Percentiles rank a stretch among this genome's conserved stretches.
Evolutionary conservation across 2,888 invertebrate genomes (phyloP).

Genomic region (Asteroscopus sphinx): DNA sequence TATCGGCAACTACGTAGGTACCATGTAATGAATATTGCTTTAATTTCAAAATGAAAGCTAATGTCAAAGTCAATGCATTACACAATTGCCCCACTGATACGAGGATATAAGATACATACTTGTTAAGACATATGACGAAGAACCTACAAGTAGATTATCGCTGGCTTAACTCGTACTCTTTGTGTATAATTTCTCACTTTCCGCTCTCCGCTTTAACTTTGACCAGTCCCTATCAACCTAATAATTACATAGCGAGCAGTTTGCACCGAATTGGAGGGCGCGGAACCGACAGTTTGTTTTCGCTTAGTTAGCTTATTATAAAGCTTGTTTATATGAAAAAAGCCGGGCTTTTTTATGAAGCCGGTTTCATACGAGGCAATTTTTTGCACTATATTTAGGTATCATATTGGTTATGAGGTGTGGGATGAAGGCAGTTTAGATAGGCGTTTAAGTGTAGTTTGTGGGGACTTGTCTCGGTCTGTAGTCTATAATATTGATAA

Average conservation of each 20-base stretch:
- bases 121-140: too few species aligned
- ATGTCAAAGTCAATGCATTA: too few species aligned
- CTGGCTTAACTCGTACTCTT: too few species aligned
- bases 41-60: too few species aligned
- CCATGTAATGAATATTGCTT: too few species aligned
- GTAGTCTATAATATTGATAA: slow-evolving; percentile 5
- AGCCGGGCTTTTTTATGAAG: slow-evolving; percentile 5
- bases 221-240: slow-evolving; percentile 48
- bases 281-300: slow-evolving; percentile 75
- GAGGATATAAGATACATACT: too few species aligned
- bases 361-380: slow-evolving; percentile 45
- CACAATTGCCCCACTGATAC: too few species aligned
- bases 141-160: too few species aligned
- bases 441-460: slow-evolving; percentile 35
- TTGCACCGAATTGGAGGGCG: slow-evolving; percentile 72
- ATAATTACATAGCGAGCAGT: slow-evolving; percentile 71
- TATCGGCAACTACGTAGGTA: too few species aligned
- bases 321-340: slow-evolving; percentile 27
- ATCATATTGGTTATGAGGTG: slow-evolving; percentile 38
- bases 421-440: slow-evolving; percentile 36
- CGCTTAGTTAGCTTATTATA: slow-evolving; percentile 54
- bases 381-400: slow-evolving; percentile 52
- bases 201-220: slow-evolving; percentile 32
- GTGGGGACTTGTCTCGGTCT: slow-evolving; percentile 3
- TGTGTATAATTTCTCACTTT: not conserved